These are phyloP conservation scores for Propithecus perrieri DNA, from an alignment of 2,797 vertebrate genomes.

Conservation along the genomic window DNA sequence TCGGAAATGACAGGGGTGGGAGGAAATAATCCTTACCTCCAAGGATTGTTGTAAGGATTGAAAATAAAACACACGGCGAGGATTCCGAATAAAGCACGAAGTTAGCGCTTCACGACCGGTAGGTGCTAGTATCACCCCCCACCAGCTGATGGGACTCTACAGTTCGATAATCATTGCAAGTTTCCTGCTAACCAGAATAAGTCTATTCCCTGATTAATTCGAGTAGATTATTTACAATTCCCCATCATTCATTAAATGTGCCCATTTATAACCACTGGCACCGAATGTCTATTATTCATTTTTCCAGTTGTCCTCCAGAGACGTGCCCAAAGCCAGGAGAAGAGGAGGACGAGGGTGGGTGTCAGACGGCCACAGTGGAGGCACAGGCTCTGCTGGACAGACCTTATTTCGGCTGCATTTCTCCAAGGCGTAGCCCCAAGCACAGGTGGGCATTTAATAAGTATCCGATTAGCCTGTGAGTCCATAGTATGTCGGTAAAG, in stretches of 20 bases:
- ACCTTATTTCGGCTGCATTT: slow-evolving; percentile 31
- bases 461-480: slow-evolving; percentile 62
- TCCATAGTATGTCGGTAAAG: slow-evolving; percentile 60
- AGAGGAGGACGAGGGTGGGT: background rate
- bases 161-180: background rate
- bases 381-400: background rate
- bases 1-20: background rate
- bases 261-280: slow-evolving; percentile 45
- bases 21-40: background rate
- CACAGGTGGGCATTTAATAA: slow-evolving; percentile 75
- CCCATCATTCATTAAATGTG: slow-evolving; percentile 21
- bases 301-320: background rate
- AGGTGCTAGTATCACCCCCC: background rate
- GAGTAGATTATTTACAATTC: slow-evolving; percentile 51
- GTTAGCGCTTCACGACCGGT: background rate
- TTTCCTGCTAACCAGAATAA: slow-evolving; percentile 17
- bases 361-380: background rate
- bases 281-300: slow-evolving; percentile 26
- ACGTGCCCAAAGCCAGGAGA: background rate
- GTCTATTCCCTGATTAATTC: background rate
- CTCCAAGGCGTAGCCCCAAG: background rate
- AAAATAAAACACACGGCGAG: background rate
- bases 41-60: background rate
- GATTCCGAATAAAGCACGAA: background rate
- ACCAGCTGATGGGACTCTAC: slow-evolving; percentile 30